phyloP scores from a whole-genome alignment of 2,113 vertebrate species.

The Marcusenius ussheri region DNA sequence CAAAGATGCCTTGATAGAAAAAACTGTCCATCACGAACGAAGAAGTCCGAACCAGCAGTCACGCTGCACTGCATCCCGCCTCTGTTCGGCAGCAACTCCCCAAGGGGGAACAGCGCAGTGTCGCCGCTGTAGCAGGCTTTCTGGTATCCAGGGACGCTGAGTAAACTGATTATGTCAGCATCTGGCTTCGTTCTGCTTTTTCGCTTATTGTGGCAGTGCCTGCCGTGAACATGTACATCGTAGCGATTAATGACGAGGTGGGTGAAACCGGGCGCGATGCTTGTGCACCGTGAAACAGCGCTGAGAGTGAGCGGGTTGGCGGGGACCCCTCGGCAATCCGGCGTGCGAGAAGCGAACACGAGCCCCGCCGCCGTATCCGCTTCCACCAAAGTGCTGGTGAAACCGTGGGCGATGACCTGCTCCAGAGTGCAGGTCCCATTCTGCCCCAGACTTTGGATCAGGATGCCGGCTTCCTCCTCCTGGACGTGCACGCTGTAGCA shows the following conservation, averaged over 20 bases:
- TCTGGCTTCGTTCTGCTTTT: conserved; percentile 51
- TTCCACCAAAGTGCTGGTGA: conserved; percentile 47
- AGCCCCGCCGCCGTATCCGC: conserved; percentile 42
- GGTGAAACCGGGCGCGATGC: conserved; percentile 51
- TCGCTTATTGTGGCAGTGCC: conserved; percentile 49
- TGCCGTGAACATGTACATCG: conserved; percentile 59
- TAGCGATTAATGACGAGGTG: conserved; percentile 58
- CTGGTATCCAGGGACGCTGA: conserved; percentile 25
- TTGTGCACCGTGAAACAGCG: conserved; percentile 19
- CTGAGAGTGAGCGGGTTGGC: conserved; percentile 59
- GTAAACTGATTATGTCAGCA: conserved; percentile 57
- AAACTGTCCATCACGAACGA: conserved; percentile 53
- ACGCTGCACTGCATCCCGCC: conserved; percentile 44
- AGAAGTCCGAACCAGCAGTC: conserved; percentile 42
- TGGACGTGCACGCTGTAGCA: conserved; percentile 52
- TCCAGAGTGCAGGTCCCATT: conserved; percentile 53
- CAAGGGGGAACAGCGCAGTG: conserved; percentile 47
- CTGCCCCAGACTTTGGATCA: conserved; percentile 40
- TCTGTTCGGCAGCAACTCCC: conserved; percentile 44
- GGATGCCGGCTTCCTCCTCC: conserved; percentile 43
- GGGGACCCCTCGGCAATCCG: conserved; percentile 47
- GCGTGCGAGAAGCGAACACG: conserved; percentile 44
- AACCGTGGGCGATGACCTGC: conserved; percentile 57
- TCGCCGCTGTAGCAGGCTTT: conserved; percentile 44
- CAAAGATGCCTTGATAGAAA: conserved; percentile 58